phyloP scores from a whole-genome alignment of 37 sponge, comb jelly and placozoan species.

The Halichondria panicea region DNA sequence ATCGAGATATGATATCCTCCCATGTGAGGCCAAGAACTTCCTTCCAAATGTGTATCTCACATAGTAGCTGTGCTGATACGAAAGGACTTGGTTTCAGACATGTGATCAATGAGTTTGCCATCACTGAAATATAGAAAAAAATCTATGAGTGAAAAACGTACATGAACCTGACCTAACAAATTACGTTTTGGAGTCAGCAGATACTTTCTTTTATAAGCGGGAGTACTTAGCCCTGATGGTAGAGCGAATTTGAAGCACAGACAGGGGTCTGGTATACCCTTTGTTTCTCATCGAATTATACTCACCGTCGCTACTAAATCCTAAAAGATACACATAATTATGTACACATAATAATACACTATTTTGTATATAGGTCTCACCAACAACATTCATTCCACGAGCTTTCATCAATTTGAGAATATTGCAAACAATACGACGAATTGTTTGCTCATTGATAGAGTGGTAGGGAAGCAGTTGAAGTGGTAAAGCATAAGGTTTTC shows the following conservation, averaged over 20 bases:
- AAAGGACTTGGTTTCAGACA: too few relatives aligned
- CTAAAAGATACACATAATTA: neutral
- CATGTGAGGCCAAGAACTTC: too few relatives aligned
- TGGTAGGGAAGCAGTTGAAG: constrained; percentile 23
- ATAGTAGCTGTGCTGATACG: too few relatives aligned
- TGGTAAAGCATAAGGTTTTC: constrained; percentile 39
- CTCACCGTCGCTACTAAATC: constrained; percentile 1
- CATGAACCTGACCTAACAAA: too few relatives aligned
- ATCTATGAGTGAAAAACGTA: too few relatives aligned
- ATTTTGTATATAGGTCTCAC: neutral
- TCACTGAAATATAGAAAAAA: too few relatives aligned
- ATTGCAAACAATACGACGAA: neutral
- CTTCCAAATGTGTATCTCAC: too few relatives aligned
- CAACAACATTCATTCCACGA: neutral
- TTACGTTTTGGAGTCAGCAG: neutral
- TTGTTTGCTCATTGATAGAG: neutral
- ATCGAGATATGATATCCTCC: neutral
- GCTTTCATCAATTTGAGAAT: neutral
- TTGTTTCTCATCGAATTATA: neutral
- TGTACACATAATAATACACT: neutral
- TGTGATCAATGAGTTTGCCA: too few relatives aligned
- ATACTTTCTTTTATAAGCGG: neutral
- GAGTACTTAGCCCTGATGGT: neutral
- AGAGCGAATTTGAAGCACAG: neutral
- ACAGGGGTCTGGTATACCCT: constrained; percentile 8